Conservation (phyloP, 2,113 vertebrate genomes). For the Melospiza georgiana region DNA sequence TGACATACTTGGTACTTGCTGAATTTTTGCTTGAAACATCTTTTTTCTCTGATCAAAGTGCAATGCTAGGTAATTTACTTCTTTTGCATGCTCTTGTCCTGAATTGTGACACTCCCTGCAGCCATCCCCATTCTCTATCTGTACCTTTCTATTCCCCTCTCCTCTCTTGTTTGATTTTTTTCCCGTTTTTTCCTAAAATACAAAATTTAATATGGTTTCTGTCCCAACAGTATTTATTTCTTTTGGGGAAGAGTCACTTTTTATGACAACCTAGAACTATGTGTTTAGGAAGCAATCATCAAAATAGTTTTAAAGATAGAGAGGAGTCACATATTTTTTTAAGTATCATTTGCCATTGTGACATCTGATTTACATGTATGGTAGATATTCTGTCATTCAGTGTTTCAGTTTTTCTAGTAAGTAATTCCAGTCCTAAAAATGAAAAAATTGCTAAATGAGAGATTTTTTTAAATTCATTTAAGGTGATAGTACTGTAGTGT, state of each 20-base stretch:
- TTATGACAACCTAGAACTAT: neutral
- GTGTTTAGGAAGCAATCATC: neutral
- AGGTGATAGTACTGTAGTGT: neutral
- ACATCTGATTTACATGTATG: neutral
- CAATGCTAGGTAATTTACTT: neutral
- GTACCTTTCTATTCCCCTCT: neutral
- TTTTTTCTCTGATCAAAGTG: neutral
- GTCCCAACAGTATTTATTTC: neutral
- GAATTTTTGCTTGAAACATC: neutral
- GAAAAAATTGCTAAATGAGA: neutral
- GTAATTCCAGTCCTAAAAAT: neutral
- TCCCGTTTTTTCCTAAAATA: neutral
- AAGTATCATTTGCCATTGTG: neutral
- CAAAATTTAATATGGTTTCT: neutral
- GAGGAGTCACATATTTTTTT: neutral
- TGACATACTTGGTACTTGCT: neutral
- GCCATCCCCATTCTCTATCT: neutral
- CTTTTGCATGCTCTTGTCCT: neutral
- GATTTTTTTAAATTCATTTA: neutral
- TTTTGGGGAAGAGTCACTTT: neutral
- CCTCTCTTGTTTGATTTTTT: no score
- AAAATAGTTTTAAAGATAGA: neutral
- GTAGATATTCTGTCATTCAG: neutral
- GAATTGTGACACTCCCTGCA: neutral
- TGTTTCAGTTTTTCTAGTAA: neutral